Evolutionary conservation across 2,888 invertebrate genomes (phyloP).

Genomic region (Drosophila ustulata): DNA sequence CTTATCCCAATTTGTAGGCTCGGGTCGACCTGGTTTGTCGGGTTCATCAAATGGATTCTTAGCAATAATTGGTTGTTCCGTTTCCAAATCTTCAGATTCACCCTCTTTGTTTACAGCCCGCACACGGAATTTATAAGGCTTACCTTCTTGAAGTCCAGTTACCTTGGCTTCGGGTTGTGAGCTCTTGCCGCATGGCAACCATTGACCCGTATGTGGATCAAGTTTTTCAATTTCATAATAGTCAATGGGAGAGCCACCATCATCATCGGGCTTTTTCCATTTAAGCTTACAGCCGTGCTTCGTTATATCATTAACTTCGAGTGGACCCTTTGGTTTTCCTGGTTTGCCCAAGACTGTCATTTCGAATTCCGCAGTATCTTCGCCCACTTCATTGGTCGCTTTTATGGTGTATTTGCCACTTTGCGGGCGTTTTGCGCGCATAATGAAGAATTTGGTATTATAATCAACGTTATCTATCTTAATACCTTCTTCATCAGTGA

Average conservation of each 20-base stretch:
- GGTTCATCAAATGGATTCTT: constrained; percentile 99
- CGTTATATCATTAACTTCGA: constrained; percentile 94
- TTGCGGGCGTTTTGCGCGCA: constrained; percentile 92
- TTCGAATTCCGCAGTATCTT: constrained; percentile 95
- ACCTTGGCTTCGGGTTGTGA: constrained; percentile 94
- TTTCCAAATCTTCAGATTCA: constrained; percentile 97
- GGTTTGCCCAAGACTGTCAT: constrained; percentile 94
- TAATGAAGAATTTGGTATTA: constrained; percentile 95
- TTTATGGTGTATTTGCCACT: constrained; percentile 95
- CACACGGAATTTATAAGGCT: constrained; percentile 99
- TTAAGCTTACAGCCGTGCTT: constrained; percentile 96
- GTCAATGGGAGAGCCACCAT: constrained; percentile 97
- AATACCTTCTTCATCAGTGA: constrained; percentile 87
- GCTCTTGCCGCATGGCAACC: constrained; percentile 96
- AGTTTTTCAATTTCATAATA: constrained; percentile 98
- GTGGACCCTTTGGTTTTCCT: constrained; percentile 92
- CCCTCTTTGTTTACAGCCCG: constrained; percentile 99
- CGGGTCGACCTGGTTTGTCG: constrained; percentile 95
- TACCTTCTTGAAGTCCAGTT: constrained; percentile 95
- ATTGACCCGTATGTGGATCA: constrained; percentile 95
- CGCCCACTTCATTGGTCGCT: constrained; percentile 96
- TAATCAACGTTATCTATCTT: constrained; percentile 94
- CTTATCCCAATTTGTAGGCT: constrained; percentile 97
- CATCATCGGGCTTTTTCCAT: constrained; percentile 98
- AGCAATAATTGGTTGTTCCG: constrained; percentile 96